Percentiles rank a stretch among this genome's conserved stretches.
phyloP scores from a whole-genome alignment of 2,797 vertebrate species.

The Rhabdophis nuchalis region DNA sequence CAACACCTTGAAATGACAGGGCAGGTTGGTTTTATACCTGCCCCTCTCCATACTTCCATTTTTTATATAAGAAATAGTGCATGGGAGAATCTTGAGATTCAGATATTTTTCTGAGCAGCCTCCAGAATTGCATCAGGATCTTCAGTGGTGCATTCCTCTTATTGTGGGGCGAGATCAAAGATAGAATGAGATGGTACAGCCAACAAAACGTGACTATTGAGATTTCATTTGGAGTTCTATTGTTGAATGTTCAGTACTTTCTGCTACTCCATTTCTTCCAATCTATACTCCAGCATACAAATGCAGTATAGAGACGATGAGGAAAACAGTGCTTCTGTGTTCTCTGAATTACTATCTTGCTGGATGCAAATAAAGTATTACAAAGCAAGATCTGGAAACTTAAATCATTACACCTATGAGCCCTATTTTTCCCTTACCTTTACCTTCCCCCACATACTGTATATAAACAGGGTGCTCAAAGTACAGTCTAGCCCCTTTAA shows the following conservation, averaged over 20 bases:
- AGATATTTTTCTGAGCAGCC: not conserved
- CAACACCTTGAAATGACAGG: no score
- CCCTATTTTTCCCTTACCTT: not conserved
- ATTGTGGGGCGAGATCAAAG: not conserved
- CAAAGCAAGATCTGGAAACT: not conserved
- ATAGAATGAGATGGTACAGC: not conserved
- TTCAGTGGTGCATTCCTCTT: not conserved
- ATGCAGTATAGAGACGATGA: not conserved
- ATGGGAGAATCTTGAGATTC: not conserved
- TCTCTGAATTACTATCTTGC: not conserved
- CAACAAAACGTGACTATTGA: not conserved
- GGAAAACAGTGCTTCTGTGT: not conserved
- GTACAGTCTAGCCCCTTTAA: not conserved
- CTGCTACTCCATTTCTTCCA: not conserved
- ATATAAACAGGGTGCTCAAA: not conserved
- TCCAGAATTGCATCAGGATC: not conserved
- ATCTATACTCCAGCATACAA: not conserved
- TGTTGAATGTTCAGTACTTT: not conserved
- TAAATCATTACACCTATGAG: not conserved
- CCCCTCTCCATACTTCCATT: not conserved
- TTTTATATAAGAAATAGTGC: not conserved
- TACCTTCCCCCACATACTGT: not conserved
- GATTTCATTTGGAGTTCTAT: not conserved
- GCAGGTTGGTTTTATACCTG: not conserved
- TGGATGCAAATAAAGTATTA: not conserved